These are phyloP conservation scores for Brachionus paranguensis DNA, from an alignment of 1,140 invertebrate species.

Conservation along the genomic window DNA sequence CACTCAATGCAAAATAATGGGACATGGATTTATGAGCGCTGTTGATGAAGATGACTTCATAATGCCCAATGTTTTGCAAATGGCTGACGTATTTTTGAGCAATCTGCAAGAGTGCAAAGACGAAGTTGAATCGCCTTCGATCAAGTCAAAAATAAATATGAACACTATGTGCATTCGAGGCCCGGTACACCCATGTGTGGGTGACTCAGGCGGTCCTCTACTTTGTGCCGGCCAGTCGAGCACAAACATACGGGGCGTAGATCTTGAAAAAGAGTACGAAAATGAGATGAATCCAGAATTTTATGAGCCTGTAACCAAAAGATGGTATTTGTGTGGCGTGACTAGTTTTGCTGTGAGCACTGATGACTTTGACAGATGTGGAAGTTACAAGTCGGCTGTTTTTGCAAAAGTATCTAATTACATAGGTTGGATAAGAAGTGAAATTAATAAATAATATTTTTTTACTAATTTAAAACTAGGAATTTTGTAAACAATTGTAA, in stretches of 20 bases:
- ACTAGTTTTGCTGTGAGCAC: conserved; percentile 39
- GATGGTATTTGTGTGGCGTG: conserved; percentile 25
- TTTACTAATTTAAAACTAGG: not conserved
- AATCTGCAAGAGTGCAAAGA: conserved; percentile 10
- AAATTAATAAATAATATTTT: not conserved
- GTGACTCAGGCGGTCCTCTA: conserved; percentile 32
- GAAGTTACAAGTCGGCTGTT: conserved; percentile 29
- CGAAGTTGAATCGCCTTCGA: conserved; percentile 21
- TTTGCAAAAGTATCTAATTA: conserved; percentile 28
- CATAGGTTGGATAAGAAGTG: not conserved
- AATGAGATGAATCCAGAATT: not conserved
- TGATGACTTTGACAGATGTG: conserved; percentile 20
- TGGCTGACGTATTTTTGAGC: conserved; percentile 10
- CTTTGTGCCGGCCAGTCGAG: not conserved
- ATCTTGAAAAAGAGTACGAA: not conserved
- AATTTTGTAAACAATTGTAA: conserved; percentile 11
- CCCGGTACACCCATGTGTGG: conserved; percentile 24
- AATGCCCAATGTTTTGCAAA: conserved; percentile 29
- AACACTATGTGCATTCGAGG: conserved; percentile 20
- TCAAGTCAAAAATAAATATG: conserved; percentile 18
- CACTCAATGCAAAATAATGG: conserved; percentile 38
- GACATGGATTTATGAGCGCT: conserved; percentile 17
- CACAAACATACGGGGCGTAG: not conserved
- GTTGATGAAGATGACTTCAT: not conserved
- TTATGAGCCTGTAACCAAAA: not conserved